These are phyloP conservation scores for Calypte anna DNA, from an alignment of 2,113 vertebrate species.

Conservation along the genomic window DNA sequence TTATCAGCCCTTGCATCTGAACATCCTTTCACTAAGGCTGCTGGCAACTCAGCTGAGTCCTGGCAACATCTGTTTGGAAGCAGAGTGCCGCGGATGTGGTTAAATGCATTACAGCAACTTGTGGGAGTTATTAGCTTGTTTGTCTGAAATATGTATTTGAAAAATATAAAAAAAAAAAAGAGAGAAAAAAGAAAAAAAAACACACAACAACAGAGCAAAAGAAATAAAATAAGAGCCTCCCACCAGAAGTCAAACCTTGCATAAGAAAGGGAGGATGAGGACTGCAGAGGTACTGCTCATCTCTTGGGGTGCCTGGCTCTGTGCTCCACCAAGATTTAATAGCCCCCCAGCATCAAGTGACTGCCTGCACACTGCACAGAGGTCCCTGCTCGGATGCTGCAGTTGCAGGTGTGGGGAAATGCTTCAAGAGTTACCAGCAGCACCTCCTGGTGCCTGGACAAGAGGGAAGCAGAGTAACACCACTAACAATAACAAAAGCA, in stretches of 20 bases:
- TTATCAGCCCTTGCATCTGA: slow-evolving; percentile 17
- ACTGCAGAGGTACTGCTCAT: background rate
- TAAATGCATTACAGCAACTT: background rate
- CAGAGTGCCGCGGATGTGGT: background rate
- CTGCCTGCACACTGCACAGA: background rate
- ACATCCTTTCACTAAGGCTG: background rate
- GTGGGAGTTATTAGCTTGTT: slow-evolving; percentile 5
- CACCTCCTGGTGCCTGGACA: slow-evolving; percentile 34
- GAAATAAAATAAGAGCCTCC: background rate
- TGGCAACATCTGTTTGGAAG: slow-evolving; percentile 27
- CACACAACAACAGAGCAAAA: background rate
- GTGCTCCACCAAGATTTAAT: background rate
- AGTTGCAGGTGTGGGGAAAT: background rate
- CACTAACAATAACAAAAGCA: background rate
- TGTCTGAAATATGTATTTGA: slow-evolving; percentile 8
- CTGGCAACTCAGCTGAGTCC: background rate
- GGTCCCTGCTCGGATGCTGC: background rate
- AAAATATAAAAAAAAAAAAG: background rate
- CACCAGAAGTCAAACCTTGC: background rate
- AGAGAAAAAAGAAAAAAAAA: too few relatives aligned
- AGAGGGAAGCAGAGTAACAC: background rate
- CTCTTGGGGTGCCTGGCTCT: background rate
- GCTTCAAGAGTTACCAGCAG: background rate
- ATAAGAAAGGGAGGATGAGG: background rate
- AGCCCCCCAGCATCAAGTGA: background rate